These are phyloP conservation scores for Corydoras maculifer DNA, from an alignment of 2,113 vertebrate genomes.

Conservation along the genomic window DNA sequence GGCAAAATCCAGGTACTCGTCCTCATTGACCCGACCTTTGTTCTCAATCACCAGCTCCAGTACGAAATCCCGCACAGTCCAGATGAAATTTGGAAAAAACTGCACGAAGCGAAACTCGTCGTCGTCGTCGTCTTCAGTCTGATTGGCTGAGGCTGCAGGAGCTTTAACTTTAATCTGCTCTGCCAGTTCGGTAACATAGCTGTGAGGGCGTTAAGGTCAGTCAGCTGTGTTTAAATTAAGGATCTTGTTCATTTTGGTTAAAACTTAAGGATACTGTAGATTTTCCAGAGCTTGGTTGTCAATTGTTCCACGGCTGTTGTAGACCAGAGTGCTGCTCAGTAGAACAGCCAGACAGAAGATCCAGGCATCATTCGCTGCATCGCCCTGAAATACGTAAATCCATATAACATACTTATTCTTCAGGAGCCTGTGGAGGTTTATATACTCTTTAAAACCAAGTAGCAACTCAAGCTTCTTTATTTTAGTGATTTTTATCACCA, in stretches of 20 bases:
- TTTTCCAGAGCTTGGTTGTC: conserved; percentile 28
- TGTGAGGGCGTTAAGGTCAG: conserved; percentile 22
- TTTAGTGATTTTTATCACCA: too few species aligned
- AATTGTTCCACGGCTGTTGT: conserved; percentile 52
- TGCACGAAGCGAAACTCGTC: conserved; percentile 45
- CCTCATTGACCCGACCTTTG: conserved; percentile 23
- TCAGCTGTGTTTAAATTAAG: not conserved
- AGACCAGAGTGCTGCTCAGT: conserved; percentile 53
- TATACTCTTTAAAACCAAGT: too few species aligned
- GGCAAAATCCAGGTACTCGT: conserved; percentile 46
- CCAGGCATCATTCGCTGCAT: conserved; percentile 53
- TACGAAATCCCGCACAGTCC: conserved; percentile 61
- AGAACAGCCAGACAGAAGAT: conserved; percentile 53
- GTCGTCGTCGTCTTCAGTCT: conserved; percentile 14
- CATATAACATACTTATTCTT: too few species aligned
- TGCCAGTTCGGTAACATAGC: conserved; percentile 59
- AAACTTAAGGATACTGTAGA: conserved; percentile 11
- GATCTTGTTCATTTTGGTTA: not conserved
- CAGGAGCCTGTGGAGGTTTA: too few species aligned
- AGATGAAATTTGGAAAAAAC: conserved; percentile 66
- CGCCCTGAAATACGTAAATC: conserved; percentile 33
- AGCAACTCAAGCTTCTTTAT: too few species aligned
- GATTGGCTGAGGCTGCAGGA: not conserved
- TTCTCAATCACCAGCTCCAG: conserved; percentile 40
- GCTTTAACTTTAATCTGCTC: conserved; percentile 58